Base-by-base conservation (phyloP, 2,888 invertebrate genomes). In the Caenorhabditis sp. region DNA sequence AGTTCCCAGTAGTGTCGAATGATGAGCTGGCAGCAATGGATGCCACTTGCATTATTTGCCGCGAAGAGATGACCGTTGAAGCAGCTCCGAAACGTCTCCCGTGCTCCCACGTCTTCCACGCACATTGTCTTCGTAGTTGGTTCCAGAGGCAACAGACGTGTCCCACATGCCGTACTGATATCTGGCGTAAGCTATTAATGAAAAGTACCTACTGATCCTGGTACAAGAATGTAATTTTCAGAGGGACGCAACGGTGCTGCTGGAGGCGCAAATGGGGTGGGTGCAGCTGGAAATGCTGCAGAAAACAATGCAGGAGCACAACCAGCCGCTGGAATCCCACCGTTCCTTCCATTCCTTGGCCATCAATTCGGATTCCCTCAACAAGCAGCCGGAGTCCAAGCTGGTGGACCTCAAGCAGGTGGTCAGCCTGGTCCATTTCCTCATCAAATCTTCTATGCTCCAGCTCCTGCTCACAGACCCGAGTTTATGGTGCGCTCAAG, bases 101-200 rank as follows among this genome's bases (percentile, higher is more conserved):
- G 0, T 99, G 99, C 94, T 97, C 97, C 93, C 99, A 99, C 93
- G 98, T 99, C 91, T 99, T 99, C 94, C 99, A 99, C 93, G 96
- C 97, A 59, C 96, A 96, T 73, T 99, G 99, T 93, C 94, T 99
- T 74, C 95, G 98, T 64, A 97, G 97, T 49, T 99, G 99, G 99
- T 99, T 99, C 94, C 99, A 99, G 82, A 95, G 99, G 10, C 99
- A 99, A 93, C 99, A 99, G 94, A 99, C 99, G 5, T 99, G 99
- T 92, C 99, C 99, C 0, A 99, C 99, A 5, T 99, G 99, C 93
- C 70, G 91, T 59, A 90, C 89, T n/a, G 89, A 91, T 70, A 89
- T 91, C 75, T 85, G 79, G 59, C 80, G 86, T 81, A 41, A 47
- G 80, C 59, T 38, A n/a, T n/a, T n/a, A 3, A n/a, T 19, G 7